A percentile compares a stretch with the other conserved stretches of the same genome.
phyloP scores from a whole-genome alignment of 2,113 vertebrate species.

The Origma solitaria region DNA sequence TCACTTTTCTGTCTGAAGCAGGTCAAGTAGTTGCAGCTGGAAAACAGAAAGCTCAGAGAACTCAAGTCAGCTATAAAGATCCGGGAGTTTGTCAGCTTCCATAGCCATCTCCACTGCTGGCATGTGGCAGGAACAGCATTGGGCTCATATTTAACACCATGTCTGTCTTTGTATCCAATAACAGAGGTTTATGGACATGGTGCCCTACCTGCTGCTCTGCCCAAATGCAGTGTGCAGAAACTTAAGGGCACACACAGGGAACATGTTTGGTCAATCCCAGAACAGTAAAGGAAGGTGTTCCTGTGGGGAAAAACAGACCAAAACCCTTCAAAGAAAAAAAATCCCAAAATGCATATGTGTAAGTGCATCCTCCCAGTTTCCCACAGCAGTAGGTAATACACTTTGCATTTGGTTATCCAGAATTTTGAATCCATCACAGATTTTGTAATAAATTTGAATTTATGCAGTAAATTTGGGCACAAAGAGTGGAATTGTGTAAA shows the following conservation, averaged over 20 bases:
- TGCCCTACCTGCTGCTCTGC: neutral
- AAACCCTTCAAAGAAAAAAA: neutral
- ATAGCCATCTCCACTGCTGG: fast-evolving
- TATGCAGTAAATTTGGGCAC: neutral
- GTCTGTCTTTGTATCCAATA: neutral
- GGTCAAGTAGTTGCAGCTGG: neutral
- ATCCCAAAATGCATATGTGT: neutral
- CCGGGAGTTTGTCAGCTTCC: neutral
- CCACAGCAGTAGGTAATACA: neutral
- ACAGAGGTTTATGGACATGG: fast-evolving
- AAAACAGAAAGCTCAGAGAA: neutral
- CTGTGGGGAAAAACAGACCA: neutral
- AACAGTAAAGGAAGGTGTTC: neutral
- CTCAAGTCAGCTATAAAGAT: neutral
- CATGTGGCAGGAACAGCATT: fast-evolving
- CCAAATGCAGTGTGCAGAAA: neutral
- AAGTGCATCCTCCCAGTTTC: neutral
- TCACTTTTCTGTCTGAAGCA: neutral
- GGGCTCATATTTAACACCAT: neutral
- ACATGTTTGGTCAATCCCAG: neutral
- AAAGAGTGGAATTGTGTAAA: neutral
- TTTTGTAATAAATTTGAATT: neutral
- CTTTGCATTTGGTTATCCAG: neutral
- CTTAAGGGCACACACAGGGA: no score
- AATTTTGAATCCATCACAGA: neutral